These are phyloP conservation scores for Oryzias celebensis DNA, from an alignment of 2,113 vertebrate genomes.

Conservation along the genomic window DNA sequence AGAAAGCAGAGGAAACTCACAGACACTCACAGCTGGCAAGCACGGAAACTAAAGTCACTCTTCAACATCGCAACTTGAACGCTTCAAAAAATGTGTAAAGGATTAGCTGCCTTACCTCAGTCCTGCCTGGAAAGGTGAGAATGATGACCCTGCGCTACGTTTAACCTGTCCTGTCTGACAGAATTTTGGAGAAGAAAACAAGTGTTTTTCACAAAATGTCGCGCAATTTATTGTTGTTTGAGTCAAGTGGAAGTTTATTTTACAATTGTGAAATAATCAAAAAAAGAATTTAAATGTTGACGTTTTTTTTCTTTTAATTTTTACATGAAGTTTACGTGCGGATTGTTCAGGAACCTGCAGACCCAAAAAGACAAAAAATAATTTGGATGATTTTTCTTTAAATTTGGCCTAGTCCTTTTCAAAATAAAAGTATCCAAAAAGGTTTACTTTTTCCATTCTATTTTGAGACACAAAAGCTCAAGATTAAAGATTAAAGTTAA, in stretches of 20 bases:
- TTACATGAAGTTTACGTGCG: background rate
- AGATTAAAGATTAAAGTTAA: too few relatives aligned
- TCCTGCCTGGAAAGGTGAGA: slow-evolving; percentile 79
- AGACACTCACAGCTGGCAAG: slow-evolving; percentile 24
- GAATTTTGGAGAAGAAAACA: background rate
- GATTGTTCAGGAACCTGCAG: background rate
- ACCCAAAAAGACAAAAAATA: background rate
- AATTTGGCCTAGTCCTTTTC: too few relatives aligned
- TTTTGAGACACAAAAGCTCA: too few relatives aligned
- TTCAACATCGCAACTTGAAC: slow-evolving; percentile 28
- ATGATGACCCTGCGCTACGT: background rate
- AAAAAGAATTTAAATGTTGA: background rate
- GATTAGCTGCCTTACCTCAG: slow-evolving; percentile 81
- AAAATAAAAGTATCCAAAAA: too few relatives aligned
- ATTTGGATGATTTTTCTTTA: too few relatives aligned
- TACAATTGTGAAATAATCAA: too few relatives aligned
- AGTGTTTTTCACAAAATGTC: too few relatives aligned
- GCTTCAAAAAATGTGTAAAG: slow-evolving; percentile 77
- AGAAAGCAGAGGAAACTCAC: slow-evolving; percentile 52
- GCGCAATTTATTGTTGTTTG: too few relatives aligned
- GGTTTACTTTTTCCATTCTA: too few relatives aligned
- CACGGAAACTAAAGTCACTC: slow-evolving; percentile 11
- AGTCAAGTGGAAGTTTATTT: too few relatives aligned
- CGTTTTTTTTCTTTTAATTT: background rate
- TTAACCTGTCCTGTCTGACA: background rate